Base-by-base conservation (phyloP, 2,888 invertebrate species). In the Pammene fasciana region DNA sequence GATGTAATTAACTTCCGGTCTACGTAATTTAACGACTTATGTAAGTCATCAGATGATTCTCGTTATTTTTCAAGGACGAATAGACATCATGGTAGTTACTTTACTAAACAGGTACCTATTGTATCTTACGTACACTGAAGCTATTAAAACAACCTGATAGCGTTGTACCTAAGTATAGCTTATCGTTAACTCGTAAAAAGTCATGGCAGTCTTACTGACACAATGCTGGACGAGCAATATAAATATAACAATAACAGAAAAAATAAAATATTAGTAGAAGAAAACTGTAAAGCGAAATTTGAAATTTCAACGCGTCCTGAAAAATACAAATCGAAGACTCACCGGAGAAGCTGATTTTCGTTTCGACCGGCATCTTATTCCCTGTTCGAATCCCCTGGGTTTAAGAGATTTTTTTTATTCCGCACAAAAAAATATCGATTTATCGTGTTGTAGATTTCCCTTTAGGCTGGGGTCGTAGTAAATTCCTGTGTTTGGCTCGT, bases 311-410 rank as follows among this genome's bases (percentile, higher is more conserved):
- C 43, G 14, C 26, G 36, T n/a, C 41, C 60, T 26, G 46, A 26
- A 54, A 46, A 64, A 45, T 14, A 67, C 50, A 64, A 68, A 73
- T 68, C 70, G 72, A 52, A 74, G 66, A 90, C 92, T 91, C 75
- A 92, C 92, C 92, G 75, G 92, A 92, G 81, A 92, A 92, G 85
- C 92, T 91, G 75, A 92, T 92, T 88, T 81, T 92, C 74, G 91
- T 90, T 86, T 92, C 92, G 74, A 89, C 91, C 75, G 92, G 92
- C 92, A 92, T 92, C 77, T 82, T 88, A 73, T 72, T 70, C 67
- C 65, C 68, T 41, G 62, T 61, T 46, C 67, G 18, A 48, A 62
- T 62, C 45, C 50, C 61, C 43, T 70, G 18, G 18, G 60, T 70
- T 68, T 72, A 68, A 66, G 61, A 54, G 66, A 56, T 65, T 70